Conservation (phyloP, 2,113 vertebrate genomes). For the Cyprinodon tularosa region DNA sequence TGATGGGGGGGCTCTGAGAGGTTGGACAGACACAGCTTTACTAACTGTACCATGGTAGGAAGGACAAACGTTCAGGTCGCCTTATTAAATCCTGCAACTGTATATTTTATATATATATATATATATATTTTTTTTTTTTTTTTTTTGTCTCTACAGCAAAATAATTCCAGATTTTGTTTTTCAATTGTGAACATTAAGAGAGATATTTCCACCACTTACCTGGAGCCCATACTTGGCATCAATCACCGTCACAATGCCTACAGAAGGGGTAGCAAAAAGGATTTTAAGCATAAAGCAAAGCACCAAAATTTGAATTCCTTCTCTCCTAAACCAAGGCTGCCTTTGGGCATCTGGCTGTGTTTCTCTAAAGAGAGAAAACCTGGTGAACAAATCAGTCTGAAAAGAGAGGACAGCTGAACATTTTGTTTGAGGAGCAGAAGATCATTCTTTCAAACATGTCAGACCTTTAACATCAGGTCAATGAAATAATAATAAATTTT, state of each 20-base stretch:
- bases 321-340: constrained; percentile 6
- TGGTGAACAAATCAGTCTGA: constrained; percentile 43
- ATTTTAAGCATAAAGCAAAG: background rate
- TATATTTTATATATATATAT: background rate
- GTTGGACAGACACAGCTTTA: background rate
- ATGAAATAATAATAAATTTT: background rate
- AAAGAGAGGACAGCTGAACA: constrained; percentile 62
- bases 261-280: background rate
- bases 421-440: constrained; percentile 11
- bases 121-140: background rate
- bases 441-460: constrained; percentile 5
- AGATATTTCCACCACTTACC: constrained; percentile 74
- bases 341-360: constrained; percentile 44
- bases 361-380: constrained; percentile 35
- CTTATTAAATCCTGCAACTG: background rate
- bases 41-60: background rate
- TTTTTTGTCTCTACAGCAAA: background rate
- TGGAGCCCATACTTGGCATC: constrained; percentile 93
- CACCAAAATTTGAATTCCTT: background rate
- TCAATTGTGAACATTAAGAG: background rate
- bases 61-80: background rate
- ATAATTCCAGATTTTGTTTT: background rate
- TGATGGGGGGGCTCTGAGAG: constrained; percentile 1
- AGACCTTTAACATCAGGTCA: background rate
- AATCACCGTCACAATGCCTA: constrained; percentile 93